phyloP scores from a whole-genome alignment of 2,888 invertebrate genomes.

The Pteria penguin region DNA sequence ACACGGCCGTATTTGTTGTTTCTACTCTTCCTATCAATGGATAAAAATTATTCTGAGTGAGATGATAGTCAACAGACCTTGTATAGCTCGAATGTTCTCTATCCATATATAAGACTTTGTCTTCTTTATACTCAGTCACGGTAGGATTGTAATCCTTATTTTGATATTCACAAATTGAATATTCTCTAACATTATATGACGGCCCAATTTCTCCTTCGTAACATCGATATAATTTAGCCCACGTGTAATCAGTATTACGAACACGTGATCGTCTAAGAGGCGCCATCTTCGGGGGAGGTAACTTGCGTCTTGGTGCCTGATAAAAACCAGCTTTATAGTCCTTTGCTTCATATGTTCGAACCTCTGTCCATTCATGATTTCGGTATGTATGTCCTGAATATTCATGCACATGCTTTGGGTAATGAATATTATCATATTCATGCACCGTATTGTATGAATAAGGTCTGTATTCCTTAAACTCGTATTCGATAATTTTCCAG shows the following conservation, averaged over 20 bases:
- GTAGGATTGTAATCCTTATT: slow-evolving; percentile 5
- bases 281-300: neutral
- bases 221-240: slow-evolving; percentile 8
- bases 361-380: neutral
- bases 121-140: neutral
- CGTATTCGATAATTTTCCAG: neutral
- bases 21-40: neutral
- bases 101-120: neutral
- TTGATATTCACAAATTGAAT: neutral
- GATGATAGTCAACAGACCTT: slow-evolving; percentile 2
- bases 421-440: neutral
- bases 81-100: neutral
- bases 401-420: neutral
- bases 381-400: neutral
- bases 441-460: neutral
- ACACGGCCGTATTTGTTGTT: no score
- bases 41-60: slow-evolving; percentile 6
- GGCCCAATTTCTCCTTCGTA: slow-evolving; percentile 11
- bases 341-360: neutral
- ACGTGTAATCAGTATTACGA: slow-evolving; percentile 1
- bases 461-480: neutral
- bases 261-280: neutral
- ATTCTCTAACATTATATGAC: neutral
- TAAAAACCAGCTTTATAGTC: slow-evolving; percentile 13
- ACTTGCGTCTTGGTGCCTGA: neutral